Percentiles rank a stretch among this genome's conserved stretches.
Conservation (phyloP, 2,113 vertebrate species). For the Stictonetta naevosa region DNA sequence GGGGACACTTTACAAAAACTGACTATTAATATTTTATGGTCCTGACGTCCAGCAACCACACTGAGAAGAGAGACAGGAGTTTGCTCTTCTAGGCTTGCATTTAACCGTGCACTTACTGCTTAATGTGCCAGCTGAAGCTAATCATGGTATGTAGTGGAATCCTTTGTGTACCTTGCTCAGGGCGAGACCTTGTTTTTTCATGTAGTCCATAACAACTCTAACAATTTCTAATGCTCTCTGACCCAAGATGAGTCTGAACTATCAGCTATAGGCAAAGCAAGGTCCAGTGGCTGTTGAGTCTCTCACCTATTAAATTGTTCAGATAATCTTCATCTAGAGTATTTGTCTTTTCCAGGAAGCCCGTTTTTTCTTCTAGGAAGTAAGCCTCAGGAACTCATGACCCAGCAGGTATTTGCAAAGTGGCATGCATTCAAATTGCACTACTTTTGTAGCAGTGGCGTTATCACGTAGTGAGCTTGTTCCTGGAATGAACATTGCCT, state of each 20-base stretch:
- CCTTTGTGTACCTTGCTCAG: background rate
- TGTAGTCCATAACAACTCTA: background rate
- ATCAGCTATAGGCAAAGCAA: background rate
- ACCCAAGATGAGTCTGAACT: background rate
- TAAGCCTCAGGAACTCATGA: slow-evolving; percentile 22
- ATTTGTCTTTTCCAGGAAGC: slow-evolving; percentile 16
- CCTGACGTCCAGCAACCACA: background rate
- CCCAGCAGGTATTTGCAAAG: slow-evolving; percentile 11
- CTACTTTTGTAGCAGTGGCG: background rate
- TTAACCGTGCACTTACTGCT: background rate
- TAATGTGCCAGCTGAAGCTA: background rate
- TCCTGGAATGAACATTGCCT: slow-evolving; percentile 49
- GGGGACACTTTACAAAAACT: background rate
- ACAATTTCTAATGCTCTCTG: background rate
- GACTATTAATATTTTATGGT: slow-evolving; percentile 2
- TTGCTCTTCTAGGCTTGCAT: background rate
- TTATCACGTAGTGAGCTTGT: slow-evolving; percentile 32
- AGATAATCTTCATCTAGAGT: background rate
- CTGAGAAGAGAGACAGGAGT: background rate
- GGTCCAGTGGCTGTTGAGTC: background rate
- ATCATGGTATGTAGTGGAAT: background rate
- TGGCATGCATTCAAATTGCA: slow-evolving; percentile 8
- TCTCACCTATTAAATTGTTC: background rate
- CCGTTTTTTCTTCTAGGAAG: slow-evolving; percentile 17
- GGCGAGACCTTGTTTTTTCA: background rate